Evolutionary conservation across 1,140 invertebrate genomes (phyloP).

Genomic region (Lepidostoma basale): DNA sequence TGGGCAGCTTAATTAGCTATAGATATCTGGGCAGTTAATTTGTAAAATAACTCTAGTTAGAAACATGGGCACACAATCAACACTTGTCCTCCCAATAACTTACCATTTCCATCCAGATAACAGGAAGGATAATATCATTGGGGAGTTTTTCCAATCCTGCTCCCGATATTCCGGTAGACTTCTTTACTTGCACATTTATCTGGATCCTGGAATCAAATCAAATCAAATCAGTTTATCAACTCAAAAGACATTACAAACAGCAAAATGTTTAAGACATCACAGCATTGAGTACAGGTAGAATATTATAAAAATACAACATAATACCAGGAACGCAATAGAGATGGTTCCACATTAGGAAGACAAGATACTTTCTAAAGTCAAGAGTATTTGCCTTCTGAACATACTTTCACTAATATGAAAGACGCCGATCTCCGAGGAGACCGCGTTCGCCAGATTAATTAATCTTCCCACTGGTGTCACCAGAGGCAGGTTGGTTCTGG

Average conservation of each 20-base stretch:
- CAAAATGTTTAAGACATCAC: no score
- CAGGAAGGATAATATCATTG: conserved; percentile 52
- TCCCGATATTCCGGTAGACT: conserved; percentile 46
- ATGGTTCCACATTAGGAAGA: no score
- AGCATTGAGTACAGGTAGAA: no score
- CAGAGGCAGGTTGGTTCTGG: no score
- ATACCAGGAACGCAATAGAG: background rate
- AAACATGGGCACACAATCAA: background rate
- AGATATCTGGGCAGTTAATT: background rate
- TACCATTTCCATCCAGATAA: conserved; percentile 59
- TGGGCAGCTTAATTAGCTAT: background rate
- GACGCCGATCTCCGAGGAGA: no score
- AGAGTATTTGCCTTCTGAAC: no score
- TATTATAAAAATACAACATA: background rate
- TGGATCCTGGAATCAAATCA: conserved; percentile 51
- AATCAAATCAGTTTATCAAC: background rate
- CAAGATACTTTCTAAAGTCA: no score
- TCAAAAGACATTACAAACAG: no score
- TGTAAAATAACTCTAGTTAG: background rate
- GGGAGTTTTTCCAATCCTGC: conserved; percentile 48
- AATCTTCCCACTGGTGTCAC: no score
- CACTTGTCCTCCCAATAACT: background rate
- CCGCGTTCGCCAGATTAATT: no score
- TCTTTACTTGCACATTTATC: conserved; percentile 57
- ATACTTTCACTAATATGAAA: no score